Evolutionary conservation across 2,113 vertebrate genomes (phyloP).

Genomic region (Myrmecobius fasciatus): DNA sequence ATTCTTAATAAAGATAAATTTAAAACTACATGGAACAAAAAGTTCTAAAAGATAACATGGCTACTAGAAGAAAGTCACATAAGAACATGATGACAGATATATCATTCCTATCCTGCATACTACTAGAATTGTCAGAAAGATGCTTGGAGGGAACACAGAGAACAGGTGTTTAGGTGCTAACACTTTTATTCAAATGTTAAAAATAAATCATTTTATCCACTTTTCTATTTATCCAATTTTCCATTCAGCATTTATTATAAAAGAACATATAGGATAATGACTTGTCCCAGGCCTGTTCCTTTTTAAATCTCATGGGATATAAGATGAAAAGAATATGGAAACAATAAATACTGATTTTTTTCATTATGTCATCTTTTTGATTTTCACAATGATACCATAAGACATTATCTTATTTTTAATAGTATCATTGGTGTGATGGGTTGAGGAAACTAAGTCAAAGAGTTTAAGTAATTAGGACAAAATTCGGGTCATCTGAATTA

Average conservation of each 20-base stretch:
- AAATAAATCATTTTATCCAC: neutral
- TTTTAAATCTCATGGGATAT: neutral
- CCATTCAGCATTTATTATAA: neutral
- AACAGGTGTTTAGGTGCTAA: neutral
- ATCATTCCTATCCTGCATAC: neutral
- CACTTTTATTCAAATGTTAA: neutral
- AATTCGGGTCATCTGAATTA: neutral
- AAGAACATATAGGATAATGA: neutral
- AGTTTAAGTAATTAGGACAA: neutral
- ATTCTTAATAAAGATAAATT: neutral
- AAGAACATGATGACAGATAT: neutral
- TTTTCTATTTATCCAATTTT: neutral
- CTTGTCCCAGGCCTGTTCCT: neutral
- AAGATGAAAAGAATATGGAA: neutral
- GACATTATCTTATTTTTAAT: neutral
- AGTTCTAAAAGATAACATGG: neutral
- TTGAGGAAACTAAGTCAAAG: neutral
- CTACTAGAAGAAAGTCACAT: neutral
- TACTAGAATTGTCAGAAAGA: neutral
- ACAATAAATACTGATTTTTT: neutral
- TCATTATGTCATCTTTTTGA: neutral
- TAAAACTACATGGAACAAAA: neutral
- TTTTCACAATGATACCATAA: neutral
- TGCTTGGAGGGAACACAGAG: neutral
- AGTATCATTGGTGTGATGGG: neutral